Evolutionary conservation across 2,797 vertebrate genomes (phyloP).

Genomic region (Pterois miles): DNA sequence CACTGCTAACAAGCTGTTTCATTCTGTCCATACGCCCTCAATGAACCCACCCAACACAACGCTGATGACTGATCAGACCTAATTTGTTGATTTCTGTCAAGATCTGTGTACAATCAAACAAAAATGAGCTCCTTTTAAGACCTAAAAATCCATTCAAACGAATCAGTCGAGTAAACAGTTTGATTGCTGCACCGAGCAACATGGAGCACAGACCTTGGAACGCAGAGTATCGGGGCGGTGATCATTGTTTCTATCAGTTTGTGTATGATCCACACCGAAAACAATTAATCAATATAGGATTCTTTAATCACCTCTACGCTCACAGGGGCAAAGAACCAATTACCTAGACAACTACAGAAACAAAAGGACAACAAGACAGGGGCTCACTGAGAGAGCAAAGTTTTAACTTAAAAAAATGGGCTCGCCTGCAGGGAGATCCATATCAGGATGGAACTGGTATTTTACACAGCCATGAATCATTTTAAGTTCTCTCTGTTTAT

Average conservation of each 20-base stretch:
- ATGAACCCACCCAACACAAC: constrained; percentile 17
- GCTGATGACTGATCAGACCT: constrained; percentile 42
- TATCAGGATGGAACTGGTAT: constrained; percentile 16
- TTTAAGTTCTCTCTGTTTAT: constrained; percentile 40
- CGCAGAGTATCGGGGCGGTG: constrained; percentile 13
- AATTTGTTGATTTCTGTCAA: constrained; percentile 60
- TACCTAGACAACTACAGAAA: constrained; percentile 49
- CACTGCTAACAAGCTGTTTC: constrained; percentile 13
- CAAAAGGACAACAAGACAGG: constrained; percentile 46
- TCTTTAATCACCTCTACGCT: constrained; percentile 5
- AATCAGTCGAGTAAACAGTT: constrained; percentile 69
- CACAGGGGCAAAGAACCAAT: constrained; percentile 26
- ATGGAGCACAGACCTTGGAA: constrained; percentile 50
- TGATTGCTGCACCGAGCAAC: constrained; percentile 60
- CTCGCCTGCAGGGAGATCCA: constrained; percentile 36
- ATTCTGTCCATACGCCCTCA: neutral
- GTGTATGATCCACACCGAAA: constrained; percentile 32
- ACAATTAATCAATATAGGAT: constrained; percentile 26
- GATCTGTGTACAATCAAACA: constrained; percentile 51
- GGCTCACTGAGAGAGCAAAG: constrained; percentile 6
- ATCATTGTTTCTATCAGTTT: constrained; percentile 29
- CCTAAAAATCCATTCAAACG: constrained; percentile 54
- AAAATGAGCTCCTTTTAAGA: constrained; percentile 44
- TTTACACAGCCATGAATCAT: constrained; percentile 44
- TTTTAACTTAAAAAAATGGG: constrained; percentile 10